phyloP scores from a whole-genome alignment of 2,797 vertebrate genomes.

The Mormyrus proboscirostris region DNA sequence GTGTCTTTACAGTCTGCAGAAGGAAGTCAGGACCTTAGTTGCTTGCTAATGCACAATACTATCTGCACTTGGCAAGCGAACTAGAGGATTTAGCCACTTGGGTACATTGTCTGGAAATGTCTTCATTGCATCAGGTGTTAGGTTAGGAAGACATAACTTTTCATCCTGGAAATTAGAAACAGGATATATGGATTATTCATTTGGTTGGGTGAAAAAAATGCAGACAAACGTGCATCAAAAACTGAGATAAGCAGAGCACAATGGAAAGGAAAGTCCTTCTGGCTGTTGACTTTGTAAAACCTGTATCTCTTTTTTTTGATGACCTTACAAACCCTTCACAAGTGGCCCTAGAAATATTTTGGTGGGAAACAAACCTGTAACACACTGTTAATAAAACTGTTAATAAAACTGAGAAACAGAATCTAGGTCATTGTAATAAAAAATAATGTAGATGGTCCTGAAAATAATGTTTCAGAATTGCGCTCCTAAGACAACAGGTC shows the following conservation, averaged over 20 bases:
- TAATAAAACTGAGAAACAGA: not conserved
- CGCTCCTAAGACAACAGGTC: not conserved
- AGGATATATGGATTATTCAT: slow-evolving; percentile 33
- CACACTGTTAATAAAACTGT: not conserved
- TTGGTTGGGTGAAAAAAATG: slow-evolving; percentile 26
- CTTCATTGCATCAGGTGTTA: slow-evolving; percentile 31
- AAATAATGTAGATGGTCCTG: not conserved
- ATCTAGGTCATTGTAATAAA: not conserved
- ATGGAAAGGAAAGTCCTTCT: not conserved
- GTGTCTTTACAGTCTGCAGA: slow-evolving; percentile 20
- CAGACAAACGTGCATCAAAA: slow-evolving; percentile 23
- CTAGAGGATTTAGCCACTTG: slow-evolving; percentile 25
- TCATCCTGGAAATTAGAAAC: slow-evolving; percentile 35
- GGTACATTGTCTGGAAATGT: slow-evolving; percentile 31
- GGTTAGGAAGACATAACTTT: slow-evolving; percentile 30
- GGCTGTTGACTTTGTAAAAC: not conserved
- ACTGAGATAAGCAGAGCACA: slow-evolving; percentile 9
- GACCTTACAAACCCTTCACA: not conserved
- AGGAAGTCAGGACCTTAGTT: slow-evolving; percentile 39
- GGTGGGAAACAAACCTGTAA: not conserved
- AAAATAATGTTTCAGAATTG: not conserved
- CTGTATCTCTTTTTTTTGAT: not conserved
- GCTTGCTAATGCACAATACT: slow-evolving; percentile 32
- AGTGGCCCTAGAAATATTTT: not conserved
- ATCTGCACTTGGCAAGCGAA: slow-evolving; percentile 22